These are phyloP conservation scores for Suillia variegata DNA, from an alignment of 2,888 invertebrate genomes.

Conservation along the genomic window DNA sequence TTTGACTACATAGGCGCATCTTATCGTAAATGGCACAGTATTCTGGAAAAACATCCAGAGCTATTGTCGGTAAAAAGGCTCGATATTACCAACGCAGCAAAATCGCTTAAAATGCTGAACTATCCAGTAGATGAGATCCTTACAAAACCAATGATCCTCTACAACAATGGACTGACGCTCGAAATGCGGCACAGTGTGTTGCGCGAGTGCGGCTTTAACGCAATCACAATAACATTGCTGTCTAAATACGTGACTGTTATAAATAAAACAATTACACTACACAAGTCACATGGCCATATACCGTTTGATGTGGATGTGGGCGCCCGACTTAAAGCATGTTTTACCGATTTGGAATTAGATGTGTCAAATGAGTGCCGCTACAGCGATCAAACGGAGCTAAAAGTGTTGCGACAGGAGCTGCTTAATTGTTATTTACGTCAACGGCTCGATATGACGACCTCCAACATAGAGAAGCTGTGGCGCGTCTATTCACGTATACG, in stretches of 20 bases:
- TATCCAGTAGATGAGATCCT: conserved; percentile 65
- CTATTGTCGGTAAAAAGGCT: conserved; percentile 46
- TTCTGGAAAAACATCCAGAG: conserved; percentile 49
- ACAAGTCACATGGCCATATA: conserved; percentile 60
- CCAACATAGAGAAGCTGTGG: conserved; percentile 56
- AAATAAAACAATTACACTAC: conserved; percentile 51
- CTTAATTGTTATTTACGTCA: conserved; percentile 57
- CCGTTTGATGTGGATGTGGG: conserved; percentile 57
- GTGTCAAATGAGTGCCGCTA: conserved; percentile 21
- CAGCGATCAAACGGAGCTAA: conserved; percentile 40
- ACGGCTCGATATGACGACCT: conserved; percentile 57
- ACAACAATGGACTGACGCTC: conserved; percentile 65
- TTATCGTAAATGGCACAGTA: conserved; percentile 41
- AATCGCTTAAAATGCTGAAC: conserved; percentile 48
- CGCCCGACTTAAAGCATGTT: conserved; percentile 48
- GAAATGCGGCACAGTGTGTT: conserved; percentile 69
- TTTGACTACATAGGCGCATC: too few species aligned
- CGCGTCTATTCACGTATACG: conserved; percentile 53
- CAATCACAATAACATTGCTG: conserved; percentile 56
- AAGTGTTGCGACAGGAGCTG: conserved; percentile 47
- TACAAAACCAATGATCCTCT: conserved; percentile 65
- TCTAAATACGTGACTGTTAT: conserved; percentile 57
- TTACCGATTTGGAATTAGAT: conserved; percentile 38
- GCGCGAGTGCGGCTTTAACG: conserved; percentile 67
- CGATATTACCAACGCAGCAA: conserved; percentile 45